Evolutionary conservation across 2,797 vertebrate genomes (phyloP), one percentile per base, ranked within the genome.

Genomic region (Platalea minor): DNA sequence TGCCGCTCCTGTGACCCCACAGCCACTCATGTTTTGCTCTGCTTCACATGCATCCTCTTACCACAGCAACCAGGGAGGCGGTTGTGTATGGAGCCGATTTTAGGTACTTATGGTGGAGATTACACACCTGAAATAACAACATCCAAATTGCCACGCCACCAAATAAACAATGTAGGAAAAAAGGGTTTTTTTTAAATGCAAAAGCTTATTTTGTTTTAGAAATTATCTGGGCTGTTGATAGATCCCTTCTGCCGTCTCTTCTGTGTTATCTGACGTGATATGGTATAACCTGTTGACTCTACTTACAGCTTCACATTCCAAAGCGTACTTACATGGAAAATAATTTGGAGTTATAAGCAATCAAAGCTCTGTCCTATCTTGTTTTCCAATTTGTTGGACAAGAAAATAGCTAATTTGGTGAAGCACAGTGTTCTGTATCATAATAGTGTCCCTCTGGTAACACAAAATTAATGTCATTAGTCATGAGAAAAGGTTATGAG

Each of bases 111-210:
- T 24, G 25, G 39, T 74, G 84, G 94, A 97, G 93, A 93, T 43
- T 93, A 96, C 91, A 46, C 94, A 97, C 87, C 95, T 97, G 93
- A 95, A 97, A 97, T 91, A 97, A 96, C 81, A 97, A 56, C 68
- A 91, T 77, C 54, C 53, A 95, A 88, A 96, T 95, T 80, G 63
- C 29, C 68, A 91, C 11, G 11, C 54, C 28, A 41, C 67, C 81
- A 94, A 85, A 95, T 94, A 96, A 97, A 94, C 56, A 93, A 76
- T 35, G 51, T 74, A 83, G 68, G 59, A 70, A 64, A 92, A 87
- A 45, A 23, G 59, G 23, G 35, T 0, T 11, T 18, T 35, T 78
- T 78, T 96, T 61, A 15, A 43, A 92, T 80, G 70, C 23, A 67
- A 43, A 54, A 78, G 68, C 13, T 96, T 95, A 77, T 95, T 97